Base-by-base conservation (phyloP, 2,888 invertebrate genomes). In the Spisula solida region DNA sequence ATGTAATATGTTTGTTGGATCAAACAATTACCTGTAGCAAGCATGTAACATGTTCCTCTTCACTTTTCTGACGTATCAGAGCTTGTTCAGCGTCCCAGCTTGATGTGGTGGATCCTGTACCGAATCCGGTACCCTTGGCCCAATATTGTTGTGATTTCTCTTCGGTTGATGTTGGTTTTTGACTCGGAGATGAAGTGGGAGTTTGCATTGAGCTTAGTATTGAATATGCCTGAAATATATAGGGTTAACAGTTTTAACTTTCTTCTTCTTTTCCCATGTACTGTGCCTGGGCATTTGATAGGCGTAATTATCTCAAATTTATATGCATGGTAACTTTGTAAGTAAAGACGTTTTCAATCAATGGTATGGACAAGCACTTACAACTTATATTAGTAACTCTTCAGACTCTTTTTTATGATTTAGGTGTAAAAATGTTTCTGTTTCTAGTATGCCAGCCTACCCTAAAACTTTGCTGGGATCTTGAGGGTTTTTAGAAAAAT, bases 11-110 rank as follows among this genome's bases (percentile, higher is more conserved):
- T 25, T 5, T 66, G 25, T 25, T 66, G 20, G 60, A 66, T 25
- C n/a, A 75, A 31, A 31, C n/a, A 12, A 8, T 14, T 90, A 95
- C 96, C 95, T 96, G 96, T 70, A 98, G 96, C 84, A 98, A 96
- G 89, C 98, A 98, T 0, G 99, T 98, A 5, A 99, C 99, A 96
- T 99, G 99, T 95, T 99, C 98, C 96, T 99, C 99, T 97, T 99
- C 99, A 90, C 98, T 98, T 90, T 98, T 98, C 96, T 99, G 99
- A 18, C 98, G 97, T 92, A 98, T 97, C 83, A 99, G 97, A n/a
- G 99, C 99, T 96, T 99, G 98, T 96, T 99, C 99, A 60, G 99
- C 98, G 97, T 99, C 99, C 99, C 99, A 99, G 80, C 98, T 98
- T 96, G 99, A 99, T 92, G 98, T 98, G 18, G 99, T 99, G 34